Conservation (phyloP, 2,888 invertebrate species). For the Calephelis perditalis region DNA sequence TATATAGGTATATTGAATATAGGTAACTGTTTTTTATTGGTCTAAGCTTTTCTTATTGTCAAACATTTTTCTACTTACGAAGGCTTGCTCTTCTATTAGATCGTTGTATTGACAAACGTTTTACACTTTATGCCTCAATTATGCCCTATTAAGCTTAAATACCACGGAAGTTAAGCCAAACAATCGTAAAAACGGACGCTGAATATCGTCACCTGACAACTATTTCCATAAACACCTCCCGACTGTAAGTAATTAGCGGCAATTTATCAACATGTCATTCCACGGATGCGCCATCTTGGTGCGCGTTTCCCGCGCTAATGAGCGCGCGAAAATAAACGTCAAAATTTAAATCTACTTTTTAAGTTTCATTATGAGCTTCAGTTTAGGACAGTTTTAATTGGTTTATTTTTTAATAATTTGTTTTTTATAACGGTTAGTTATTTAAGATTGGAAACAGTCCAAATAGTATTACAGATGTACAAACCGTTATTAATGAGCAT, state of each 20-base stretch:
- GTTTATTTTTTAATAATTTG: constrained; percentile 30
- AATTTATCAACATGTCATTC: constrained; percentile 70
- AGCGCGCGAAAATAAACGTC: constrained; percentile 54
- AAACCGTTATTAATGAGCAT: too few species aligned
- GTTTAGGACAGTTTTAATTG: constrained; percentile 29
- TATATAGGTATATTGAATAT: too few species aligned
- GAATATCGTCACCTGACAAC: constrained; percentile 56
- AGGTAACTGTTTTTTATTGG: too few species aligned
- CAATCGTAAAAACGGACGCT: constrained; percentile 49
- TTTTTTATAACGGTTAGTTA: not conserved
- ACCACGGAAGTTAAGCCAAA: constrained; percentile 7
- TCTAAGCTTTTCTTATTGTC: too few species aligned
- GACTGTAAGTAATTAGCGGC: constrained; percentile 67
- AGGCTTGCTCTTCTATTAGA: too few species aligned
- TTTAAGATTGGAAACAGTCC: not conserved
- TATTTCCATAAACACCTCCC: constrained; percentile 72
- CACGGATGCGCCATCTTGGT: constrained; percentile 41
- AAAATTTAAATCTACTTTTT: constrained; percentile 21
- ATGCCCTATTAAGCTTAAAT: constrained; percentile 7
- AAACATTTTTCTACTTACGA: too few species aligned
- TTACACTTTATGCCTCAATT: not conserved
- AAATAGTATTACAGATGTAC: too few species aligned
- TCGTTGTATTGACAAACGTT: too few species aligned
- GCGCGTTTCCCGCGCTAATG: constrained; percentile 49
- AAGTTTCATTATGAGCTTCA: constrained; percentile 32